A percentile compares a stretch with the other conserved stretches of the same genome.
Evolutionary conservation across 2,113 vertebrate species (phyloP).

Genomic region (Calyptommatus sinebrachiatus): DNA sequence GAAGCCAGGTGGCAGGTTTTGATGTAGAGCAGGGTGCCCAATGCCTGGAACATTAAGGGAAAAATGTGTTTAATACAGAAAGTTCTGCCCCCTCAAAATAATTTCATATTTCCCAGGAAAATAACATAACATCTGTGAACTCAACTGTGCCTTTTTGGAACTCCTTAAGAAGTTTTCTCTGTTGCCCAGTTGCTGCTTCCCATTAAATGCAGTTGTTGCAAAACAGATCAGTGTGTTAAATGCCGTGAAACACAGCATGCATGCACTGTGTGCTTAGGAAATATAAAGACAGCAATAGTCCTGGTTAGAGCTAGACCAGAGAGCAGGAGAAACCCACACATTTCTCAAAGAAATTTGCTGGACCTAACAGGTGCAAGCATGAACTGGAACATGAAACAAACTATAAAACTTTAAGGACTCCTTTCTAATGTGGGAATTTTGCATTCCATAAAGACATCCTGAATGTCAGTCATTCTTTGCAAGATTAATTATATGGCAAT

Average conservation of each 20-base stretch:
- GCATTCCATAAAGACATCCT: not conserved
- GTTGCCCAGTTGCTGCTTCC: not conserved
- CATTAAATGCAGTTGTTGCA: not conserved
- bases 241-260: not conserved
- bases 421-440: not conserved
- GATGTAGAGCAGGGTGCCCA: conserved; percentile 89
- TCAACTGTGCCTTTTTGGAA: not conserved
- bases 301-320: not conserved
- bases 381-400: not conserved
- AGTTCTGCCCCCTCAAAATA: accelerated
- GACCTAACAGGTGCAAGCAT: not conserved
- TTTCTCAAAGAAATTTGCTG: not conserved
- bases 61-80: not conserved
- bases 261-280: not conserved
- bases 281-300: not conserved
- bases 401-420: not conserved
- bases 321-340: not conserved
- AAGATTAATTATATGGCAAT: not conserved
- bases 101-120: not conserved
- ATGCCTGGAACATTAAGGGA: conserved; percentile 74
- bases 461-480: not conserved
- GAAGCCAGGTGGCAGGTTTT: conserved; percentile 92
- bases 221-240: not conserved
- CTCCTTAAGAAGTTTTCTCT: not conserved
- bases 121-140: not conserved